These are phyloP conservation scores for Gallinago nigripennis DNA, from an alignment of 2,797 vertebrate genomes.

Conservation along the genomic window DNA sequence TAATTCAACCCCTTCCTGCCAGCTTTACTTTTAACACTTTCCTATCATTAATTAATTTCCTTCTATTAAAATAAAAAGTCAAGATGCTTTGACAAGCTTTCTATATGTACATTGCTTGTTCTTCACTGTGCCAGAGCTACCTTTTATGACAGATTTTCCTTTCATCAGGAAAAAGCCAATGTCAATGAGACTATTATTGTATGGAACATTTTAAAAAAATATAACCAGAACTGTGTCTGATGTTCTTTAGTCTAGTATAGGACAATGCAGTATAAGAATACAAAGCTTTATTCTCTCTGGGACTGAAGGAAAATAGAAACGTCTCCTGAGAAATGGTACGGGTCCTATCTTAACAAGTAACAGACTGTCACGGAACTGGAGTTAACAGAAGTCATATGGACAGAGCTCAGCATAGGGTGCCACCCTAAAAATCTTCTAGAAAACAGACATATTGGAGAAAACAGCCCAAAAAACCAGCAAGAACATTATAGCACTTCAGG, in stretches of 20 bases:
- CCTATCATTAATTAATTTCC: background rate
- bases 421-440: background rate
- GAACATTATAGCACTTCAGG: background rate
- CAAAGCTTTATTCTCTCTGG: background rate
- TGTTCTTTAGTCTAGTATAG: background rate
- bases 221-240: background rate
- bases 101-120: background rate
- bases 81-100: background rate
- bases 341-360: background rate
- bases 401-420: background rate
- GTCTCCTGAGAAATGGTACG: background rate
- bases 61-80: background rate
- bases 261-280: background rate
- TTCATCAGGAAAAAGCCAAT: background rate
- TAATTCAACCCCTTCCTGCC: background rate
- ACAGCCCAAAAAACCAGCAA: background rate
- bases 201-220: background rate
- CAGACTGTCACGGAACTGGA: background rate
- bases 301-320: background rate
- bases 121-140: background rate
- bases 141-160: background rate
- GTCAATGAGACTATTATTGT: background rate
- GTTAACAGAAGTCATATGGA: background rate
- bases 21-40: background rate
- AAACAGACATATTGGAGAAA: background rate